Percentiles rank a stretch among this genome's conserved stretches.
phyloP scores from a whole-genome alignment of 1,140 invertebrate genomes.

The Psilanteris sp. region DNA sequence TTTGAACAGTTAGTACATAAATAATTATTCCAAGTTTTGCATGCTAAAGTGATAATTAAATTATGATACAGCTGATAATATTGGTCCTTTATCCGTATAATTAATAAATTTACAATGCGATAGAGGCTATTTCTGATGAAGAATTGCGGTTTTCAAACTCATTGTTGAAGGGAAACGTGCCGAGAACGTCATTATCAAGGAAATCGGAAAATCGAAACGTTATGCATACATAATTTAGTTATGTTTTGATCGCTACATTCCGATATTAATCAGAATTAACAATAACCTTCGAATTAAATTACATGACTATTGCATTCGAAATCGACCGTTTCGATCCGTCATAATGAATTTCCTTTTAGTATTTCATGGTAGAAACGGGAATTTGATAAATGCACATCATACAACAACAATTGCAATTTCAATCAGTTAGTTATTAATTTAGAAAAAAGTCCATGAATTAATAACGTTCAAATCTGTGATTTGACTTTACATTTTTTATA shows the following conservation, averaged over 20 bases:
- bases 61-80: constrained; percentile 11
- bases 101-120: constrained; percentile 9
- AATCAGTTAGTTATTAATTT: constrained; percentile 1
- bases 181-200: constrained; percentile 27
- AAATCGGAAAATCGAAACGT: constrained; percentile 54
- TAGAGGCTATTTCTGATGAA: constrained; percentile 52
- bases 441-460: too few relatives aligned
- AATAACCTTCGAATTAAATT: constrained; percentile 31
- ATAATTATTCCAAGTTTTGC: too few relatives aligned
- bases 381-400: not conserved
- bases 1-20: too few relatives aligned
- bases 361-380: constrained; percentile 3
- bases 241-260: constrained; percentile 28
- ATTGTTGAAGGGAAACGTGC: constrained; percentile 48
- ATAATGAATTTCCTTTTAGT: constrained; percentile 17
- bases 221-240: constrained; percentile 44
- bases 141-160: constrained; percentile 55
- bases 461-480: too few relatives aligned
- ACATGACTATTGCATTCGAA: constrained; percentile 23
- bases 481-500: too few relatives aligned
- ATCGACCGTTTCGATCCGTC: constrained; percentile 9
- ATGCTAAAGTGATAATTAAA: too few relatives aligned
- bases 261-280: constrained; percentile 41
- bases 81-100: not conserved
- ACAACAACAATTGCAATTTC: not conserved